Conservation (phyloP, 2,797 vertebrate genomes). For the Myotis pilosus region DNA sequence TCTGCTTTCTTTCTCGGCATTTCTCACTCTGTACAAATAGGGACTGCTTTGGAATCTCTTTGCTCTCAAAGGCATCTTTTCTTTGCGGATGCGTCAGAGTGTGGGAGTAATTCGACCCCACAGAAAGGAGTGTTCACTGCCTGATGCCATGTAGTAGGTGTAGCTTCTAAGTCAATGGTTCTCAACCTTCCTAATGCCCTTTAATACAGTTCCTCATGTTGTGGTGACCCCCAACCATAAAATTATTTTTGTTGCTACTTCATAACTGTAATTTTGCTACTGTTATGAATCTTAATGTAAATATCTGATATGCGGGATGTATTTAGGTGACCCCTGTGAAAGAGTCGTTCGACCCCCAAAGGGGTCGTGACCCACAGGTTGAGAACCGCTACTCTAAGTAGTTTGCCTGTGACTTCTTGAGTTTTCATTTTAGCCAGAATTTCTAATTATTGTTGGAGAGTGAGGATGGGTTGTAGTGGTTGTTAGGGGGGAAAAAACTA, state of each 20-base stretch:
- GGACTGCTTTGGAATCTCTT: background rate
- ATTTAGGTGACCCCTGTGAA: too few species aligned
- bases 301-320: too few species aligned
- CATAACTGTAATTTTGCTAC: too few species aligned
- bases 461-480: background rate
- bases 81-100: background rate
- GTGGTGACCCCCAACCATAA: too few species aligned
- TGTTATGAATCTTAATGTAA: too few species aligned
- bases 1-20: background rate
- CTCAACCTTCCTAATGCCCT: too few species aligned
- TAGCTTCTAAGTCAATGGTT: background rate
- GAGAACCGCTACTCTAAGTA: background rate
- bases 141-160: background rate
- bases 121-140: background rate
- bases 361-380: too few species aligned
- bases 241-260: too few species aligned
- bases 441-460: background rate
- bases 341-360: too few species aligned
- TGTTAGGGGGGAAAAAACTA: background rate
- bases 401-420: constrained; percentile 37
- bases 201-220: too few species aligned
- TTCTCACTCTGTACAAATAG: background rate
- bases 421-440: constrained; percentile 29
- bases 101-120: constrained; percentile 11
- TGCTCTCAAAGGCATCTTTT: background rate